Evolutionary conservation across 2,888 invertebrate genomes (phyloP).

Genomic region (Epistrophe grossulariae): DNA sequence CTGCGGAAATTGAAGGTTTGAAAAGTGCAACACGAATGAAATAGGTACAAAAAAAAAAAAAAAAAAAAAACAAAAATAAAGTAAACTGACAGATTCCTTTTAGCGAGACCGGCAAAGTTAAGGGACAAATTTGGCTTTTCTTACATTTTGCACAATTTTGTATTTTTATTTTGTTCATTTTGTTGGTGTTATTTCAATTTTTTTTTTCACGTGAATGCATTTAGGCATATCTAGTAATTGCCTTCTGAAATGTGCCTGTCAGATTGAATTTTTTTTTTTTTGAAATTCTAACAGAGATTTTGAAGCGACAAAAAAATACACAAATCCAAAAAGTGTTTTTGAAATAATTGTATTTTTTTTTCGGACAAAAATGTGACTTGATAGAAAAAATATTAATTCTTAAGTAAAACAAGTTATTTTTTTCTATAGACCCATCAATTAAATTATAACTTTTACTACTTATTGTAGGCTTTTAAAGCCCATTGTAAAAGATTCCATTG

Average conservation of each 20-base stretch:
- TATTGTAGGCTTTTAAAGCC: no score
- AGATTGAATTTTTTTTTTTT: not conserved
- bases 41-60: not conserved
- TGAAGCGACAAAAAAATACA: not conserved
- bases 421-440: no score
- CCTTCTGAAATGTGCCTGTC: not conserved
- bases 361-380: no score
- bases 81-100: constrained; percentile 29
- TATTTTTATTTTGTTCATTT: not conserved
- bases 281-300: not conserved
- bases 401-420: no score
- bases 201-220: not conserved
- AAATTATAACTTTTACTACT: no score
- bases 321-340: no score
- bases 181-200: not conserved
- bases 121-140: not conserved
- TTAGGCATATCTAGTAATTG: not conserved
- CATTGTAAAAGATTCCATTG: no score
- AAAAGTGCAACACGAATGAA: constrained; percentile 5
- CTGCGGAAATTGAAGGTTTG: constrained; percentile 13
- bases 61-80: no score
- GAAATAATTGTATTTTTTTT: no score
- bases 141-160: not conserved
- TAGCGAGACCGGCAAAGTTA: constrained; percentile 8
- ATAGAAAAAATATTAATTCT: no score